phyloP scores from a whole-genome alignment of 2,113 vertebrate genomes.

The Bettongia penicillata region DNA sequence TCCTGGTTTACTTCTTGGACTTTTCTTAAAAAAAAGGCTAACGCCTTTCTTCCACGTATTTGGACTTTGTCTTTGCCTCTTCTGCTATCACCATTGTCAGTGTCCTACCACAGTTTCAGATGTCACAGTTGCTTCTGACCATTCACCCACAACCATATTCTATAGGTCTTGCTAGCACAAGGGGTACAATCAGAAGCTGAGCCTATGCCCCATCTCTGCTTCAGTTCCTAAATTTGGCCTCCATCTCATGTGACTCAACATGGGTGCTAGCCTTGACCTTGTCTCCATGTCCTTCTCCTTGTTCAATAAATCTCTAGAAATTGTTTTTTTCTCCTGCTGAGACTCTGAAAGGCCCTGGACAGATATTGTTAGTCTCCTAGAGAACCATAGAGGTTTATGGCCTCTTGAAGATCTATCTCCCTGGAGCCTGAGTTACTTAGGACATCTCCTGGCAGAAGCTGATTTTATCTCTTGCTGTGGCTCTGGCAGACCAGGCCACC shows the following conservation, averaged over 20 bases:
- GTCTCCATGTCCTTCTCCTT: not conserved
- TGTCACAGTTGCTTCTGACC: not conserved
- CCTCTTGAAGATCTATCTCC: no score
- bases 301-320: not conserved
- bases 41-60: not conserved
- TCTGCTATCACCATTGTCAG: not conserved
- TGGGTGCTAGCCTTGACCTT: not conserved
- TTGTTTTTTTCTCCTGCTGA: not conserved
- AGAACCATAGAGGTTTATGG: not conserved
- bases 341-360: not conserved
- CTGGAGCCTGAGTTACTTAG: no score
- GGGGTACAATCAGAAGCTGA: not conserved
- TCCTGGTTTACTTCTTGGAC: not conserved
- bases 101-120: not conserved
- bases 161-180: not conserved
- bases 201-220: not conserved
- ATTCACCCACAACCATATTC: not conserved
- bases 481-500: not conserved
- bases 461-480: not conserved
- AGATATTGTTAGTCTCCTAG: not conserved
- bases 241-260: not conserved
- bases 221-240: not conserved
- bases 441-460: not conserved
- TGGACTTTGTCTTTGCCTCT: not conserved
- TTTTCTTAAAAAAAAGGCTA: no score